Conservation (phyloP, 2,888 invertebrate species). For the Lepidocyrtinus sp. region DNA sequence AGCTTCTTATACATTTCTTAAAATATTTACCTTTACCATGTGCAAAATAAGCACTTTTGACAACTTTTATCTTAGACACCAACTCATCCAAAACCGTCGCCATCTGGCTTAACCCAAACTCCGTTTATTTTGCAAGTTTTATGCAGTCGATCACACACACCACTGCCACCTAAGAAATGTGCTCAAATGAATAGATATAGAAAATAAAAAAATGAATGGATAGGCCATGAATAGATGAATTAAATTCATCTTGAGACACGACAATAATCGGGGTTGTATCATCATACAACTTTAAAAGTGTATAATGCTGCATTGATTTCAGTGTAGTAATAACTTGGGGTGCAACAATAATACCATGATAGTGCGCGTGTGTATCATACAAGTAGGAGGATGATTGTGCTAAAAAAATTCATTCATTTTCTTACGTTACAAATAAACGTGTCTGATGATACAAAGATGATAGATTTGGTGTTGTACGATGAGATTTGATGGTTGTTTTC, state of each 20-base stretch:
- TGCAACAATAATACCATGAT: constrained; percentile 19
- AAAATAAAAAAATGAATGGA: constrained; percentile 14
- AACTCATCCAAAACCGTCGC: constrained; percentile 8
- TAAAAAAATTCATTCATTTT: constrained; percentile 35
- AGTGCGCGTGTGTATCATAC: constrained; percentile 5
- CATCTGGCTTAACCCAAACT: background rate
- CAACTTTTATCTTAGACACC: background rate
- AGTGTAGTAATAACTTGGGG: constrained; percentile 28
- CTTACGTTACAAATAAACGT: constrained; percentile 8
- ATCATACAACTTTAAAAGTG: background rate
- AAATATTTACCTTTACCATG: constrained; percentile 19
- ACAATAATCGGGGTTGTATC: constrained; percentile 17
- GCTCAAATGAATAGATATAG: background rate
- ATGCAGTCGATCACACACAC: background rate
- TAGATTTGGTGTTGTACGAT: constrained; percentile 6
- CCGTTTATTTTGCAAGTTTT: background rate
- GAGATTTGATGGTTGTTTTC: constrained; percentile 2
- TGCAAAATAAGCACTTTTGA: constrained; percentile 9
- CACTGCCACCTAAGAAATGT: constrained; percentile 11
- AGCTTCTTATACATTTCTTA: constrained; percentile 22
- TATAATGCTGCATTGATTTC: constrained; percentile 24
- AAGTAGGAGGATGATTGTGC: constrained; percentile 21
- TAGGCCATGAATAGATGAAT: constrained; percentile 30
- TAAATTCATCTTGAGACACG: constrained; percentile 35
- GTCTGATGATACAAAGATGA: constrained; percentile 11